Conservation (phyloP, 1,140 invertebrate genomes). For the Delia radicum region DNA sequence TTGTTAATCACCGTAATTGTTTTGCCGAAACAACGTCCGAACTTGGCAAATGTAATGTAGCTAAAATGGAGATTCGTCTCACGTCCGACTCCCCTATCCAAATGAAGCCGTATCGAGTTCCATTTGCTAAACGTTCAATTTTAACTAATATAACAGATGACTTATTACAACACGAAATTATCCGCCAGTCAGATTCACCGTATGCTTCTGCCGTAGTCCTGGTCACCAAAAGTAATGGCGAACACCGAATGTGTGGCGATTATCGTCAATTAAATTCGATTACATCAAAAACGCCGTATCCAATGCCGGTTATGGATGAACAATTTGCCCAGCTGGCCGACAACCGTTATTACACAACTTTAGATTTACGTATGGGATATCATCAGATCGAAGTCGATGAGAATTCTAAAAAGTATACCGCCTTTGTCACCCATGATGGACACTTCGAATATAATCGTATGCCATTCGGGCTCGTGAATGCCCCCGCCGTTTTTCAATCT, state of each 20-base stretch:
- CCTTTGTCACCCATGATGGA: constrained; percentile 46
- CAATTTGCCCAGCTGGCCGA: constrained; percentile 46
- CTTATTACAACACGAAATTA: neutral
- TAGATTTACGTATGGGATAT: constrained; percentile 58
- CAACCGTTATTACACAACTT: constrained; percentile 6
- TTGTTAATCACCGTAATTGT: neutral
- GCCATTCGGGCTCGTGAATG: constrained; percentile 37
- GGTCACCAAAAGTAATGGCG: constrained; percentile 29
- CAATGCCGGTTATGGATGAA: constrained; percentile 56
- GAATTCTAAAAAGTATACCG: constrained; percentile 52
- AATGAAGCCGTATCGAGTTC: constrained; percentile 9
- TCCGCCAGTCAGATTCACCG: neutral
- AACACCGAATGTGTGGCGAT: constrained; percentile 30
- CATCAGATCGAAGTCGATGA: constrained; percentile 56
- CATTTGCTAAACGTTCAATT: constrained; percentile 15
- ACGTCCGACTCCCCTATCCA: neutral
- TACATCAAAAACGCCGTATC: constrained; percentile 45
- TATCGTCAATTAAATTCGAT: constrained; percentile 39
- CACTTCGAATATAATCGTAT: constrained; percentile 39
- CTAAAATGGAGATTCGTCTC: neutral
- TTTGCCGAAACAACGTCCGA: neutral
- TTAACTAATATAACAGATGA: neutral
- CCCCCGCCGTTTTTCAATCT: constrained; percentile 55
- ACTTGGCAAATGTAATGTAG: neutral
- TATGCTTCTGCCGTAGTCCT: constrained; percentile 33